phyloP scores from a whole-genome alignment of 37 sponge, comb jelly and placozoan genomes.

The Amphimedon queenslandica region DNA sequence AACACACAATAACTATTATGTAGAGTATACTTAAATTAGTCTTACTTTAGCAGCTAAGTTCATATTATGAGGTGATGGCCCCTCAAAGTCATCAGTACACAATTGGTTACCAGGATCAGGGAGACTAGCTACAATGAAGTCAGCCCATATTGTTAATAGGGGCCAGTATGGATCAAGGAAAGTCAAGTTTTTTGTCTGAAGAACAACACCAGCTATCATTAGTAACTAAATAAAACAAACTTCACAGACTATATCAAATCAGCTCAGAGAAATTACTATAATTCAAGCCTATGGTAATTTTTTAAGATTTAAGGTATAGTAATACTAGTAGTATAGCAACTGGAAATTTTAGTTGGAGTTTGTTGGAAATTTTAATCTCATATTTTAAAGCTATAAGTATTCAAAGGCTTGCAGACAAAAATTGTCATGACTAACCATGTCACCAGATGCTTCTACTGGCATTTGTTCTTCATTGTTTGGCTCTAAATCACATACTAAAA shows the following conservation, averaged over 20 bases:
- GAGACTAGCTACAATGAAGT: slow-evolving; percentile 37
- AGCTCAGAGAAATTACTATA: no score
- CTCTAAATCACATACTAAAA: slow-evolving; percentile 62
- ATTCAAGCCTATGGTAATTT: no score
- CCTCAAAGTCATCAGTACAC: slow-evolving; percentile 83
- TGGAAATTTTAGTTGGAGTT: no score
- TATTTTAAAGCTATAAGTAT: no score
- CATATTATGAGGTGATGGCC: slow-evolving; percentile 65
- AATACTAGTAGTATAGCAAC: no score
- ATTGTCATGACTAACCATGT: slow-evolving; percentile 62
- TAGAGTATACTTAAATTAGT: no score
- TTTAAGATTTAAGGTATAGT: no score
- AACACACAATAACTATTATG: neutral
- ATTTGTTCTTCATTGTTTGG: slow-evolving; percentile 68
- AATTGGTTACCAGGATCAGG: slow-evolving; percentile 69
- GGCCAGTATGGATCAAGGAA: slow-evolving; percentile 25
- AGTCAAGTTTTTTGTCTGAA: neutral
- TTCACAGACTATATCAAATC: no score
- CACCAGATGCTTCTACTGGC: slow-evolving; percentile 78
- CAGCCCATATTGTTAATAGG: slow-evolving; percentile 45
- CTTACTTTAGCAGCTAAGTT: slow-evolving; percentile 71
- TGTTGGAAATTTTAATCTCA: no score
- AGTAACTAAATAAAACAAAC: no score
- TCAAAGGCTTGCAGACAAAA: no score
- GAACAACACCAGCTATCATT: slow-evolving; percentile 31